These are phyloP conservation scores for Dromiciops gliroides DNA, from an alignment of 2,113 vertebrate species.

Conservation along the genomic window DNA sequence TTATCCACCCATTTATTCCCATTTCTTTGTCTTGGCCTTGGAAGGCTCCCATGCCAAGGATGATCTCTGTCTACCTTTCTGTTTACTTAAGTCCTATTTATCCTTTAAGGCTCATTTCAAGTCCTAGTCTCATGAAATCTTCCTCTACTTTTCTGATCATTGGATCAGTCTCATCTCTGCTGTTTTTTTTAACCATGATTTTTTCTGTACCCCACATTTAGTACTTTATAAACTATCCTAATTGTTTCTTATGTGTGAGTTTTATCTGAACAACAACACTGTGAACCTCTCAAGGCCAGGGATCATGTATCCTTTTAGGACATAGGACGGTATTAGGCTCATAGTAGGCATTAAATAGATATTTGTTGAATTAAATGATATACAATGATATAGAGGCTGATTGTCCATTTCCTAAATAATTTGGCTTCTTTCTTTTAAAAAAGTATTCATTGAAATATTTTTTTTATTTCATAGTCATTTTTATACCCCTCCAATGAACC, in stretches of 20 bases:
- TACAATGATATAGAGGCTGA: neutral
- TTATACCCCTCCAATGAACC: neutral
- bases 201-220: neutral
- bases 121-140: neutral
- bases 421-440: neutral
- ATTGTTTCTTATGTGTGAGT: conserved; percentile 23
- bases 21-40: neutral
- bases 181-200: conserved; percentile 10
- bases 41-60: neutral
- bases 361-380: neutral
- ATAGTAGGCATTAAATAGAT: conserved; percentile 3
- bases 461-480: neutral
- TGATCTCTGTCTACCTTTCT: neutral
- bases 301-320: neutral
- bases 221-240: neutral
- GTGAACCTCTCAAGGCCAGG: neutral
- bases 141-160: neutral
- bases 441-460: neutral
- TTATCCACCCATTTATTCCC: neutral
- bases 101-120: neutral
- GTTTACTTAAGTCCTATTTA: neutral
- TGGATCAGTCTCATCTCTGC: neutral
- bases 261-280: neutral
- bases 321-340: neutral
- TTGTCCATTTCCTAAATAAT: neutral